Percentiles rank a stretch among this genome's conserved stretches.
Conservation (phyloP, 2,888 invertebrate species). For the Luperina testacea region DNA sequence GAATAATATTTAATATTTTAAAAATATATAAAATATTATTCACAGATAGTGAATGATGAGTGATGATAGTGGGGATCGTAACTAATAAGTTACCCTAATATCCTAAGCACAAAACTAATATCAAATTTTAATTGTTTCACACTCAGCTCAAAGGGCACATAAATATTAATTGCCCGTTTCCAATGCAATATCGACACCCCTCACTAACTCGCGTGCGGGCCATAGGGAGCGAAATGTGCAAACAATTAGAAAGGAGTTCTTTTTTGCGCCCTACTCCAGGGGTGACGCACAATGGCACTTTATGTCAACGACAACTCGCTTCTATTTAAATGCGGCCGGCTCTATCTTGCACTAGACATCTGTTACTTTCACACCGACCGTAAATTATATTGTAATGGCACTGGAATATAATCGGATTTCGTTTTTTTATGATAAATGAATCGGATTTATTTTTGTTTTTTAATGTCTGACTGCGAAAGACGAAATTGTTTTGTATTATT, state of each 20-base stretch:
- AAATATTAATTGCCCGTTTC: conserved; percentile 60
- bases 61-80: no score
- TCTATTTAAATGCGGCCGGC: conserved; percentile 80
- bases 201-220: conserved; percentile 71
- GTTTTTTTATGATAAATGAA: conserved; percentile 58
- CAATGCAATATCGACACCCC: conserved; percentile 61
- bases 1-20: background rate
- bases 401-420: conserved; percentile 66
- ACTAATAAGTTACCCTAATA: background rate
- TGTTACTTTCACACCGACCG: conserved; percentile 81
- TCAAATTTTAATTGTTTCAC: conserved; percentile 28
- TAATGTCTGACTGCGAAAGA: conserved; percentile 15
- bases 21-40: no score
- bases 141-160: conserved; percentile 40
- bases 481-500: conserved; percentile 8
- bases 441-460: conserved; percentile 37
- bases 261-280: conserved; percentile 79
- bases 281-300: conserved; percentile 83
- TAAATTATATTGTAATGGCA: conserved; percentile 75
- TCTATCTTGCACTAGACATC: conserved; percentile 82
- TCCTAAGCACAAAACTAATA: conserved; percentile 9
- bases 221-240: conserved; percentile 86
- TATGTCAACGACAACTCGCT: conserved; percentile 82
- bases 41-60: no score
- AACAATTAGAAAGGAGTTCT: conserved; percentile 87